Base-by-base conservation (phyloP, 1,140 invertebrate species). In the Drosophila repletoides region DNA sequence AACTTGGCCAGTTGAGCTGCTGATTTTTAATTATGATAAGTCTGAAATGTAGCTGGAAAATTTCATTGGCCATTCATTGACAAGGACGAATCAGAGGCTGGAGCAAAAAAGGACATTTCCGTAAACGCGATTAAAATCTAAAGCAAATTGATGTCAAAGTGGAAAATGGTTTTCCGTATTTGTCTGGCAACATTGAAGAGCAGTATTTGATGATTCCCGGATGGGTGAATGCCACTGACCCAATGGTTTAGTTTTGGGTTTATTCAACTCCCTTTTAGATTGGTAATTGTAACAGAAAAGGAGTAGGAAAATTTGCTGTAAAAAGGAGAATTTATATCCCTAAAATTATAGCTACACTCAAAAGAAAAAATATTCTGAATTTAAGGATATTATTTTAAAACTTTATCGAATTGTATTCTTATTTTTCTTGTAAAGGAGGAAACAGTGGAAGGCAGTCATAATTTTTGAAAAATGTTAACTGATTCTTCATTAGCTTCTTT, bases 21-120 rank as follows among this genome's bases (percentile, higher is more conserved):
- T 77, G 79, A 84, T 84, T 79, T 81, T 84, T 84, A 86, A 84
- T 84, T 84, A 84, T 67, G 79, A 84, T 84, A 86, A 81, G 65
- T 66, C 66, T 15, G 56, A 72, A 40, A 73, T 58, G 58, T 26
- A 68, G 41, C 36, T 45, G n/a, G 40, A 48, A 51, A 59, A 45
- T 51, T 52, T 48, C 66, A 63, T 61, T 48, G 40, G 22, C 56
- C 56, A 68, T 68, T 61, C 56, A 68, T 68, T 61, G 65, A 53
- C 45, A 43, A 58, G 26, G 36, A 14, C 46, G 10, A 14, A 12
- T 22, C 10, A 21, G 29, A 40, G 24, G 31, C 2, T n/a, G 6
- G 12, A 6, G 6, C n/a, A 3, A 7, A 10, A 19, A 1, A 4
- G 43, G 49, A 76, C 69, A 69, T 73, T 81, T 81, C 77, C 77